Evolutionary conservation across 2,888 invertebrate species (phyloP), one percentile per base, ranked within the genome.

Genomic region (Drosophila monieri): DNA sequence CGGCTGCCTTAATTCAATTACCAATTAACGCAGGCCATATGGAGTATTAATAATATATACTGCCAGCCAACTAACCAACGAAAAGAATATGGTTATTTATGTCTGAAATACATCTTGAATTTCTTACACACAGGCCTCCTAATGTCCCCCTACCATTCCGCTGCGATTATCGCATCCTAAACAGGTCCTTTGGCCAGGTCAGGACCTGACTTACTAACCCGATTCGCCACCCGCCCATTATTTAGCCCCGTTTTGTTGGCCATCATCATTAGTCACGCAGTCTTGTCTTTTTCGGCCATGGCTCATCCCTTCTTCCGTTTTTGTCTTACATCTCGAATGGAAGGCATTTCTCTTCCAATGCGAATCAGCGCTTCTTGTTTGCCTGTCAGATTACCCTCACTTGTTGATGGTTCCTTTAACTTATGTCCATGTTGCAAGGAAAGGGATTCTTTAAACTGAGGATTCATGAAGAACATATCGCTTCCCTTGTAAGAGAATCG

Each of bases 1-100:
- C 14, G 21, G 14, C 6, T n/a, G 60, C 32, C 27, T 61, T 78
- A 78, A 79, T 61, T 83, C 75, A 73, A 85, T 85, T 85, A 85
- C 79, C 83, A 74, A 62, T 74, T 69, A 69, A 53, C 59, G 72
- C 60, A 74, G 75, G 74, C 69, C 35, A 35, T 35, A 35, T 35
- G n/a, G 35, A 35, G 14, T 14, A 35, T n/a, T n/a, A 14, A 35
- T 35, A 6, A 35, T 14, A n/a, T 35, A 35, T 35, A 5, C 21
- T 6, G n/a, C 35, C 35, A 32, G 1, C 32, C 1, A 32, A 32
- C 32, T n/a, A 32, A 6, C 12, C 12, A n/a, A 32, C 5, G n/a
- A 32, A n/a, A 32, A 32, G 6, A 5, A 12, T 3, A 12, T 1
- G 5, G 5, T 32, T 30, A 30, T 9, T 32, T 32, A 5, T 32